Evolutionary conservation across 2,888 invertebrate genomes (phyloP), one percentile per base, ranked within the genome.

Genomic region (Spicauda simplicius): DNA sequence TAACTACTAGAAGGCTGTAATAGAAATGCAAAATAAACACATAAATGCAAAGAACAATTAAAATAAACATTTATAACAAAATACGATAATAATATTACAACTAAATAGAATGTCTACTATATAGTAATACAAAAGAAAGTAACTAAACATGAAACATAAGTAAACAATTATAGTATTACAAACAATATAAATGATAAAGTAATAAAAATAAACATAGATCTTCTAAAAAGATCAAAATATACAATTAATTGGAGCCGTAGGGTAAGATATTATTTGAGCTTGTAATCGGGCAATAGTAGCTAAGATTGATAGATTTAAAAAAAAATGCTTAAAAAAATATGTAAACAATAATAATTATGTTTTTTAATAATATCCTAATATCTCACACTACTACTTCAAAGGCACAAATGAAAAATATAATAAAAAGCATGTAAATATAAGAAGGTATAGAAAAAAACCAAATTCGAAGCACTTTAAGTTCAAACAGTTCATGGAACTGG

Each of bases 381-480:
- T 71, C 71, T 70, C 69, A 74, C 67, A 69, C 73, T 68, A 70
- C 58, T 48, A 64, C 64, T 45, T 33, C 8, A 62, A 72, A 73
- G 64, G 72, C 69, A 75, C 71, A 73, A 64, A 72, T 69, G 56
- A 76, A 70, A 73, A 74, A 69, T 70, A 70, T 71, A 68, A 70
- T 67, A 73, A 56, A 71, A 64, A 70, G 64, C 69, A 56, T 69
- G 56, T 37, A 67, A 68, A 69, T 55, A 60, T 33, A 61, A 62
- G 41, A 68, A 70, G 67, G 68, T 68, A 69, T 48, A 63, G 57
- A 64, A 70, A 69, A 50, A 48, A 59, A 48, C 53, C 41, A 41
- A 41, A 19, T 52, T 60, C 69, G 60, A 72, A 72, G 79, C 86
- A 89, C 86, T 88, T 85, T 75, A 76, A 87, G 89, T 90, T 87